Base-by-base conservation (phyloP, 2,797 vertebrate genomes). In the Anabas testudineus region DNA sequence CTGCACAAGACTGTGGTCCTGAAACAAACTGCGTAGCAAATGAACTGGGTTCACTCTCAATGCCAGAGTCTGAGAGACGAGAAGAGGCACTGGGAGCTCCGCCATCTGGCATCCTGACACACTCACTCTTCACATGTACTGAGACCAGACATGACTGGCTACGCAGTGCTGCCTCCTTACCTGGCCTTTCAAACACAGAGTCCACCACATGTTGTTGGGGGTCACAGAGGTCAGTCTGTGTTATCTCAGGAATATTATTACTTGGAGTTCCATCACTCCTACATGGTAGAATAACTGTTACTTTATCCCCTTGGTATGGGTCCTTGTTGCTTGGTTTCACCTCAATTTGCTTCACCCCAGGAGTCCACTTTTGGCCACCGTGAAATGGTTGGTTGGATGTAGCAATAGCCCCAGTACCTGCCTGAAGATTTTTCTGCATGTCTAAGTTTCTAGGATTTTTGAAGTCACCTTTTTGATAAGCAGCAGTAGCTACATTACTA, bases 11-110 rank as follows among this genome's bases (percentile, higher is more conserved):
- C 59, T 95, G 95, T 59, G 91, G 73, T 68, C 95, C 95, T 26
- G 91, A 73, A 71, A 91, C 93, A 67, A 95, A 81, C 59, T 96
- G 96, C 63, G 94, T 95, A 77, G 95, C 95, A 84, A 96, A 96
- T 76, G 97, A 99, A 91, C 96, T 98, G 43, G 97, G 95, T 85
- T 99, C 98, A 88, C 97, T 98, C 88, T 99, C 98, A 55, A 99
- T 94, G 82, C 98, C 98, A 0, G 98, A 99, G 92, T 99, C 98
- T n/a, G 98, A 99, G 84, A 98, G 96, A 55, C 96, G 95, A 60
- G 97, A 98, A 12, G 97, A 98, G 68, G 96, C 94, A 75, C 80
- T 95, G 0, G 91, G 94, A 49, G 41, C 84, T 61, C 77, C 84
- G 57, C 54, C 75, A 26, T 92, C 91, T 10, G 89, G 86, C 61